Evolutionary conservation across 2,797 vertebrate species (phyloP).

Genomic region (Crocodylus rhombifer): DNA sequence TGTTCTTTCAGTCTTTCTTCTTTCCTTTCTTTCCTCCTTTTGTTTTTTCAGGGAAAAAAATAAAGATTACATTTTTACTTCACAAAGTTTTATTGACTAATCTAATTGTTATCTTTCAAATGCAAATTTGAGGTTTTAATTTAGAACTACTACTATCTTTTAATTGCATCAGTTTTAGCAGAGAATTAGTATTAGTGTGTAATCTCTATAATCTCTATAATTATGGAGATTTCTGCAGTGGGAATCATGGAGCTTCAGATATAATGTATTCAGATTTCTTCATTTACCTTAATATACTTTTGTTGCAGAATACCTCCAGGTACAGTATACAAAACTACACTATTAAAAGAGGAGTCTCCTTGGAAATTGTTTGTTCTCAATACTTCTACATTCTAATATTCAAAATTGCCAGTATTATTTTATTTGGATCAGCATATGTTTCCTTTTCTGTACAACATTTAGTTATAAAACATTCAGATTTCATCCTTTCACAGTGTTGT

Average conservation of each 20-base stretch:
- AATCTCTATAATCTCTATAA: constrained; percentile 79
- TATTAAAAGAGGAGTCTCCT: constrained; percentile 14
- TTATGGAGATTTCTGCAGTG: constrained; percentile 77
- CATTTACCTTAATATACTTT: constrained; percentile 49
- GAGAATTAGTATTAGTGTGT: constrained; percentile 78
- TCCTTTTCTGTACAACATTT: background rate
- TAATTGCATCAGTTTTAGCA: constrained; percentile 80
- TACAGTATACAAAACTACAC: constrained; percentile 33
- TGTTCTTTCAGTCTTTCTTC: constrained; percentile 23
- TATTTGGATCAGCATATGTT: background rate
- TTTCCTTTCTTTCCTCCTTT: constrained; percentile 37
- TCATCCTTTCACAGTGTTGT: background rate
- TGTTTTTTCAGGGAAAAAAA: constrained; percentile 57
- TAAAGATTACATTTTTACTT: constrained; percentile 71
- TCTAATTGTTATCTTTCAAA: constrained; percentile 80
- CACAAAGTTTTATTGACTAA: constrained; percentile 77
- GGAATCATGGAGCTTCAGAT: constrained; percentile 68
- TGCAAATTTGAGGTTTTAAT: constrained; percentile 79
- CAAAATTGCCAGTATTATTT: constrained; percentile 16
- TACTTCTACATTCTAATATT: constrained; percentile 8
- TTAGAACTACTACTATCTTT: constrained; percentile 78
- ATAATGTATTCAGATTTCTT: constrained; percentile 62
- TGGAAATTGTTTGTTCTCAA: constrained; percentile 17
- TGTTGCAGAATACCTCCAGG: constrained; percentile 56
- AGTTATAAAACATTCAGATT: background rate